Percentiles rank a stretch among this genome's conserved stretches.
Conservation (phyloP, 35 echinoderm and acorn worm species). For the Heliocidaris erythrogramma region DNA sequence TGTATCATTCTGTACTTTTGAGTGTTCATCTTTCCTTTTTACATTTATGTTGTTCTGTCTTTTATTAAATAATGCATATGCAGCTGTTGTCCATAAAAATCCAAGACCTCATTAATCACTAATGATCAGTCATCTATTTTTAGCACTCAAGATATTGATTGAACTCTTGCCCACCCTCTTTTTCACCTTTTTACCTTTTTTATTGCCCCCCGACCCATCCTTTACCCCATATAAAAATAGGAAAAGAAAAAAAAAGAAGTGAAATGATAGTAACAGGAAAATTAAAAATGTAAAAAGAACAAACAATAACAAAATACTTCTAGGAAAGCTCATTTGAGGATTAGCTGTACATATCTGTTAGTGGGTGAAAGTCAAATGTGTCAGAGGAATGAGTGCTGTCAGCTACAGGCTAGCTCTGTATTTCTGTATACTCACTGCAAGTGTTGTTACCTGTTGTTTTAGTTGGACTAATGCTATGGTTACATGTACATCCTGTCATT, state of each 20-base stretch:
- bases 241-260: neutral
- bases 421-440: neutral
- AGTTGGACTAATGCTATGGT: slow-evolving; percentile 11
- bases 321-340: neutral
- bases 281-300: neutral
- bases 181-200: too few relatives aligned
- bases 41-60: too few relatives aligned
- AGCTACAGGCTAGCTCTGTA: neutral
- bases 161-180: too few relatives aligned
- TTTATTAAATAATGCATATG: too few relatives aligned
- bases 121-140: too few relatives aligned
- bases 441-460: neutral
- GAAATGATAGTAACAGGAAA: neutral
- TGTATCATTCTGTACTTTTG: too few relatives aligned
- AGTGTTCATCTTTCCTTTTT: too few relatives aligned
- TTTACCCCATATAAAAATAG: neutral
- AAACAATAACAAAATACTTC: neutral
- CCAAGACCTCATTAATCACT: too few relatives aligned
- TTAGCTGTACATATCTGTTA: neutral
- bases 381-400: neutral
- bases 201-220: too few relatives aligned
- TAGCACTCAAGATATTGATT: too few relatives aligned
- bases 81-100: too few relatives aligned
- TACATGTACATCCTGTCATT: neutral
- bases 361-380: neutral